Percentiles rank a stretch among this genome's conserved stretches.
These are phyloP conservation scores for Anguilla megastoma DNA, from an alignment of 2,797 vertebrate genomes.

Conservation along the genomic window DNA sequence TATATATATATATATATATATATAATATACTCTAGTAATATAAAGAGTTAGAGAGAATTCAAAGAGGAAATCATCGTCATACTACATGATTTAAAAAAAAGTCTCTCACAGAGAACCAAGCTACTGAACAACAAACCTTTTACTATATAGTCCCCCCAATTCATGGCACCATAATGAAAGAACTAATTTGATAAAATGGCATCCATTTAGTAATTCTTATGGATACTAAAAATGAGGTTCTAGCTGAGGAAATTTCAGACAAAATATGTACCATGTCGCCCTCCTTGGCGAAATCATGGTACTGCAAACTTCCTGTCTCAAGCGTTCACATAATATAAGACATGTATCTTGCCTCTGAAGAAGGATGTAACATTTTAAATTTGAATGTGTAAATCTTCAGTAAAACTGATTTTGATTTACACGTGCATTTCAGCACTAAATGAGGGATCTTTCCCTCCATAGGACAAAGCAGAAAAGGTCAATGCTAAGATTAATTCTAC, in stretches of 20 bases:
- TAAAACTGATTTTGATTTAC: not conserved
- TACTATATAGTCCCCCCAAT: too few species aligned
- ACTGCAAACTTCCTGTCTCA: constrained; percentile 6
- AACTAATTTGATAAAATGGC: not conserved
- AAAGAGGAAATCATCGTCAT: too few species aligned
- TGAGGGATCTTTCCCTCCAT: not conserved
- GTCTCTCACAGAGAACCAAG: too few species aligned
- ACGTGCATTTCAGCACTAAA: not conserved
- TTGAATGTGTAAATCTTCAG: not conserved
- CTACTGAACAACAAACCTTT: too few species aligned
- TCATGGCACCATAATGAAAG: too few species aligned
- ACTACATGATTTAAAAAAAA: too few species aligned
- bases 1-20: too few species aligned
- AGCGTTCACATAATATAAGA: constrained; percentile 29
- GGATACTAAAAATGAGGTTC: not conserved
- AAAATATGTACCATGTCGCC: constrained; percentile 25
- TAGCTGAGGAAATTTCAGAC: not conserved
- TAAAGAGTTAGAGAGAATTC: too few species aligned
- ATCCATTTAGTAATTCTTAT: not conserved
- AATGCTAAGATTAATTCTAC: not conserved
- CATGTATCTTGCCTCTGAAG: not conserved
- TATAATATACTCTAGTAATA: too few species aligned
- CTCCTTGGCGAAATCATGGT: constrained; percentile 19
- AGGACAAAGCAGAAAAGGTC: not conserved
- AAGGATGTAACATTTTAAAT: not conserved